Base-by-base conservation (phyloP, 2,888 invertebrate genomes). In the Ptilodon capucinus region DNA sequence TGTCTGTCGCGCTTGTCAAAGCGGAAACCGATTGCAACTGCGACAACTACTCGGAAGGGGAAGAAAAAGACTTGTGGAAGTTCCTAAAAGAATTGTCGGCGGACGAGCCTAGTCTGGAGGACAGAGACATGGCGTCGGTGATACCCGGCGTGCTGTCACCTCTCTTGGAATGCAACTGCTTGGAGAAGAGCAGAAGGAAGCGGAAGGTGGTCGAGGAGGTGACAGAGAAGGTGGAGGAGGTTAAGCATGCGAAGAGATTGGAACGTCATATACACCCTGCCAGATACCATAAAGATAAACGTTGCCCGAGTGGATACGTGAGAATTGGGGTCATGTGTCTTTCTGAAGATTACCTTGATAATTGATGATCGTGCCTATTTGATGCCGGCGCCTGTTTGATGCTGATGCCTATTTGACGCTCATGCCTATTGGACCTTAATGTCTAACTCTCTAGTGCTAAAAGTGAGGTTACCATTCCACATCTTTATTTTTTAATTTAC, bases 131-230 rank as follows among this genome's bases (percentile, higher is more conserved):
- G 1, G 57, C 56, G 18, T 57, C 68, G 0, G 74, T 70, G 0
- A 34, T 57, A 0, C 70, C 77, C 0, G 77, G 68, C 0, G 46
- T 60, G 3, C 38, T 76, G 8, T 63, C 63, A 1, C 68, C 72
- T 5, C 56, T 67, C 0, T 42, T 64, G 1, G 64, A 66, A 2
- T 63, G 68, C 36, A 50, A 64, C 9, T 76, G 76, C 36, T 46
- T 57, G 3, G 64, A 67, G 19, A 68, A 63, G 4, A 50, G 49
- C 11, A 60, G 76, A 19, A 63, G 43, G 48, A 76, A 72, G 44
- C 52, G 76, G 30, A 70, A 54, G 40, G 40, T 23, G 2, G 30
- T 28, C 5, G 46, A 43, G 6, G 16, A 18, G 6, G 14, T 6
- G 16, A 44, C 35, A n/a, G 13, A 13, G 28, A 7, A 30, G 0